phyloP scores from a whole-genome alignment of 2,888 invertebrate genomes.

The Entomobrya proxima region DNA sequence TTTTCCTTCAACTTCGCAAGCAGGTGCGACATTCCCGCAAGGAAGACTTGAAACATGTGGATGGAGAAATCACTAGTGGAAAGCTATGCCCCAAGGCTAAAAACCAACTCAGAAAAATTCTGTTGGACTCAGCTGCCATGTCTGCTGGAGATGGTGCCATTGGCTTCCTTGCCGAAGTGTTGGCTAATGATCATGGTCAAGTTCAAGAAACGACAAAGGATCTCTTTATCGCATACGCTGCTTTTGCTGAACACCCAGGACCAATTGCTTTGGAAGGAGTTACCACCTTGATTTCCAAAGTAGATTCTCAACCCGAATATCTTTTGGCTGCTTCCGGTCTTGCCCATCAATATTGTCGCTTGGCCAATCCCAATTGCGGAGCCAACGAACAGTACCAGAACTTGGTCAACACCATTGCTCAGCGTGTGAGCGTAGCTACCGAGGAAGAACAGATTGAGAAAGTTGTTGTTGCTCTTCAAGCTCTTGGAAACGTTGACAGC shows the following conservation, averaged over 20 bases:
- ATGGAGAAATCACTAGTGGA: constrained; percentile 82
- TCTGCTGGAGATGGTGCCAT: constrained; percentile 88
- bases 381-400: constrained; percentile 70
- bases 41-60: constrained; percentile 84
- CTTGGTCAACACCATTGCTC: constrained; percentile 69
- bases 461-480: constrained; percentile 85
- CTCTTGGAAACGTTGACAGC: constrained; percentile 86
- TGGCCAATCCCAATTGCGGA: constrained; percentile 76
- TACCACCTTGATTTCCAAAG: constrained; percentile 61
- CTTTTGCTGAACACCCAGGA: constrained; percentile 71
- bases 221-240: constrained; percentile 65
- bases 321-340: constrained; percentile 77
- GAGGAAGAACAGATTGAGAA: constrained; percentile 77
- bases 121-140: constrained; percentile 88
- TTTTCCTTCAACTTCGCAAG: constrained; percentile 83
- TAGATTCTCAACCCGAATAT: constrained; percentile 75
- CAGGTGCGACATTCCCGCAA: constrained; percentile 83
- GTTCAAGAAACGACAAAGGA: constrained; percentile 66
- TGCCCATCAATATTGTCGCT: constrained; percentile 77
- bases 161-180: constrained; percentile 83
- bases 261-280: constrained; percentile 63
- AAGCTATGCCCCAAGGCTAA: constrained; percentile 78
- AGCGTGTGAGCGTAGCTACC: constrained; percentile 39
- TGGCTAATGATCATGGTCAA: constrained; percentile 78
- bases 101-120: constrained; percentile 80